Conservation (phyloP, 2,888 invertebrate genomes). For the Patella ulyssiponensis region DNA sequence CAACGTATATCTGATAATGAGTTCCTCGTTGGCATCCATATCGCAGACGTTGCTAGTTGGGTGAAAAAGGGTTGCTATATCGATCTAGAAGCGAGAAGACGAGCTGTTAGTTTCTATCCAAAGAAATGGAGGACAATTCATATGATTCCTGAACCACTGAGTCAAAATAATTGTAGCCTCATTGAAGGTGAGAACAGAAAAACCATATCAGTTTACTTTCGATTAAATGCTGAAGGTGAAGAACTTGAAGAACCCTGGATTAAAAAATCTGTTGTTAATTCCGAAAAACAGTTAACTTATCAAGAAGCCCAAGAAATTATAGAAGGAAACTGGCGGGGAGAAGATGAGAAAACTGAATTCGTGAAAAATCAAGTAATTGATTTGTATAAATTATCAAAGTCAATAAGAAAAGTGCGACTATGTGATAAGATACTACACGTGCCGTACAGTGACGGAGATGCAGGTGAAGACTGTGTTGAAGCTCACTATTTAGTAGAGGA, state of each 20-base stretch:
- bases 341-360: background rate
- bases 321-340: background rate
- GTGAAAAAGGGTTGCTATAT: conserved; percentile 37
- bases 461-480: conserved; percentile 17
- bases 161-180: conserved; percentile 36
- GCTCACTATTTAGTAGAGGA: conserved; percentile 44
- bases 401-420: conserved; percentile 33
- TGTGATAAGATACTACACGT: conserved; percentile 19
- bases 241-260: background rate
- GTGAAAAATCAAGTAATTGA: conserved; percentile 11
- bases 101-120: conserved; percentile 42
- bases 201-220: conserved; percentile 42
- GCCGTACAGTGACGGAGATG: conserved; percentile 14
- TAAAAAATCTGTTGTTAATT: conserved; percentile 21
- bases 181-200: conserved; percentile 35
- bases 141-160: conserved; percentile 47
- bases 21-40: conserved; percentile 43
- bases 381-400: conserved; percentile 30
- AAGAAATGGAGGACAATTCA: conserved; percentile 26
- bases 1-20: conserved; percentile 19
- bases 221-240: conserved; percentile 20
- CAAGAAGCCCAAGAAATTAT: conserved; percentile 33
- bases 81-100: conserved; percentile 41
- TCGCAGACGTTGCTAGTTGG: conserved; percentile 45
- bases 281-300: conserved; percentile 32